A percentile compares a stretch with the other conserved stretches of the same genome.
Evolutionary conservation across 2,888 invertebrate species (phyloP).

Genomic region (Petrophora chlorosata): DNA sequence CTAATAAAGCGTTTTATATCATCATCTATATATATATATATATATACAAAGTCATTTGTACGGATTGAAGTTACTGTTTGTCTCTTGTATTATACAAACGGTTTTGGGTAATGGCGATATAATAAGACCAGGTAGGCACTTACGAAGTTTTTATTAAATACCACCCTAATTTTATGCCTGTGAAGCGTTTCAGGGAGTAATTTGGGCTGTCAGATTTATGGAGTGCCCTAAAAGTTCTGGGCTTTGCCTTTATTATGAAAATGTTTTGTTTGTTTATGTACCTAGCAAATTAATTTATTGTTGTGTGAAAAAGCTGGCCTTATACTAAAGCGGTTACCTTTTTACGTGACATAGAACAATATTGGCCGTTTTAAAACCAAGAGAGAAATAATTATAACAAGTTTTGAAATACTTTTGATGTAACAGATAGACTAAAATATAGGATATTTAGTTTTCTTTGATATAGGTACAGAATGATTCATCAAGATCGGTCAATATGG

Average conservation of each 20-base stretch:
- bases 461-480: too few relatives aligned
- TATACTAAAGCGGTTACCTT: too few relatives aligned
- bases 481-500: too few relatives aligned
- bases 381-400: too few relatives aligned
- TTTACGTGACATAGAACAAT: too few relatives aligned
- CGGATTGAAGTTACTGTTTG: neutral
- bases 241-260: slow-evolving; percentile 25
- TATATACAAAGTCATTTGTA: neutral
- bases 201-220: slow-evolving; percentile 34
- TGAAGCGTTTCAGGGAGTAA: slow-evolving; percentile 30
- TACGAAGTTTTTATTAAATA: slow-evolving; percentile 38
- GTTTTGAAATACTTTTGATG: too few relatives aligned
- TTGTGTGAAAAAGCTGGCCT: slow-evolving; percentile 8
- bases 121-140: slow-evolving; percentile 38
- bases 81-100: neutral
- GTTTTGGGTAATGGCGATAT: slow-evolving; percentile 30
- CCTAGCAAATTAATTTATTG: slow-evolving; percentile 19
- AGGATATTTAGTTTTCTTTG: too few relatives aligned
- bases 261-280: slow-evolving; percentile 18
- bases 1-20: too few relatives aligned
- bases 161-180: slow-evolving; percentile 35
- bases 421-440: too few relatives aligned
- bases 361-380: too few relatives aligned
- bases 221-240: slow-evolving; percentile 25
- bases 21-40: neutral